Evolutionary conservation across 2,797 vertebrate genomes (phyloP).

Genomic region (Darevskia nairensis): DNA sequence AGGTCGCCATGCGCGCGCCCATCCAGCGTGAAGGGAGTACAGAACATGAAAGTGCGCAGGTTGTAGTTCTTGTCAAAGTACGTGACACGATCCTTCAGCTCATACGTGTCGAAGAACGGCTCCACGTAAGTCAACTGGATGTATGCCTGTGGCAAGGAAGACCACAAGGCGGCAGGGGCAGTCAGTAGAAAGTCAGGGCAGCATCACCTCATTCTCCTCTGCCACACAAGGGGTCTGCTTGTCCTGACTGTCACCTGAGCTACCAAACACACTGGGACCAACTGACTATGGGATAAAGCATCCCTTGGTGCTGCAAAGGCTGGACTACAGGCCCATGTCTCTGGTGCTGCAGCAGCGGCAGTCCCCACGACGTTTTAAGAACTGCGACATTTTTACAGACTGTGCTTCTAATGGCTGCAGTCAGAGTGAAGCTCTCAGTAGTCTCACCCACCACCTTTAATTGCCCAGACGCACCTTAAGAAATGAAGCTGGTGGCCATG

Average conservation of each 20-base stretch:
- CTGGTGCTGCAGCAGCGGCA: too few relatives aligned
- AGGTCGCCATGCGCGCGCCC: constrained; percentile 90
- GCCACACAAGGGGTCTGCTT: too few relatives aligned
- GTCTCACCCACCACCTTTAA: too few relatives aligned
- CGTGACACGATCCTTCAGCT: constrained; percentile 91
- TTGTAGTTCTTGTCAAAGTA: constrained; percentile 96
- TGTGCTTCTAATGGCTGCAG: too few relatives aligned
- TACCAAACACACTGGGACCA: background rate
- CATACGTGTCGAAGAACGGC: constrained; percentile 91
- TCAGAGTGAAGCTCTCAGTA: too few relatives aligned
- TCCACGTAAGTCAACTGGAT: constrained; percentile 95
- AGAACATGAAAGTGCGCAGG: constrained; percentile 92
- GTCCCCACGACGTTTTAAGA: too few relatives aligned
- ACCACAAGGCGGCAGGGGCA: background rate
- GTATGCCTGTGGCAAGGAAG: constrained; percentile 80
- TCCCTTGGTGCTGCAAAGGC: background rate
- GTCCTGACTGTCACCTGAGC: background rate
- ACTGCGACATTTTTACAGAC: too few relatives aligned
- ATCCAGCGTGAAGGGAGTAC: constrained; percentile 91
- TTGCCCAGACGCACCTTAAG: too few relatives aligned
- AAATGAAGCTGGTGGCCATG: too few relatives aligned
- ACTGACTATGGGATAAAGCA: background rate
- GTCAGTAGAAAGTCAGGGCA: too few relatives aligned
- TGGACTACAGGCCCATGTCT: too few relatives aligned
- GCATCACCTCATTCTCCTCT: too few relatives aligned